These are phyloP conservation scores for Ascidia mentula DNA, from an alignment of 23 tunicate species.

Conservation along the genomic window DNA sequence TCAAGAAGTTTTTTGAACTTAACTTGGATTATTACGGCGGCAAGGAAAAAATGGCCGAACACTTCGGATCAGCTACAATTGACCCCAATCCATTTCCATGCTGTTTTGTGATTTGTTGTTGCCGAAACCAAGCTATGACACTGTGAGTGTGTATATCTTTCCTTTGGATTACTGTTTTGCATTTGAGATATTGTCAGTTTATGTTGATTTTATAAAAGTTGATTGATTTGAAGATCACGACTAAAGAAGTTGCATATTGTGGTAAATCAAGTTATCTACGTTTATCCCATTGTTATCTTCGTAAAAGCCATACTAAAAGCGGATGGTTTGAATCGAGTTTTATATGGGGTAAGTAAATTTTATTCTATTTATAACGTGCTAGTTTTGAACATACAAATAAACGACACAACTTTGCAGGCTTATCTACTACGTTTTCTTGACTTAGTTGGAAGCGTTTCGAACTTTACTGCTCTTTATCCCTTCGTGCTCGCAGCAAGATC, in stretches of 20 bases:
- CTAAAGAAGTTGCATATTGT: not conserved
- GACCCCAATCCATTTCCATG: slow-evolving; percentile 57
- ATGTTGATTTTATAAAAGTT: not conserved
- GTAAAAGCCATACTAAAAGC: not conserved
- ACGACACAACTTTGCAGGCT: no score
- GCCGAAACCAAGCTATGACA: slow-evolving; percentile 52
- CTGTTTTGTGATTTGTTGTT: slow-evolving; percentile 48
- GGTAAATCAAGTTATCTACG: not conserved
- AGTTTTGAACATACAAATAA: no score
- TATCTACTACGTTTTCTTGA: no score
- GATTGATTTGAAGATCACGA: not conserved
- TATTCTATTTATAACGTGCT: no score
- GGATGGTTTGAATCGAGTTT: not conserved
- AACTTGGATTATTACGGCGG: slow-evolving; percentile 62
- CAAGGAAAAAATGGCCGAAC: slow-evolving; percentile 38
- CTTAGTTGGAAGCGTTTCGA: slow-evolving; percentile 29
- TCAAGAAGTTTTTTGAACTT: slow-evolving; percentile 34
- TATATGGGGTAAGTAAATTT: not conserved
- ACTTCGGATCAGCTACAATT: slow-evolving; percentile 15
- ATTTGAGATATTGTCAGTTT: no score
- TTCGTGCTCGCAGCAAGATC: slow-evolving; percentile 41
- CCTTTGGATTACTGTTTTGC: no score
- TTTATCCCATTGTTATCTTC: not conserved
- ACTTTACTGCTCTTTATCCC: slow-evolving; percentile 53
- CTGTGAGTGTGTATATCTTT: no score